A percentile compares a stretch with the other conserved stretches of the same genome.
phyloP scores from a whole-genome alignment of 2,888 invertebrate genomes.

The Mycalesis mineus region DNA sequence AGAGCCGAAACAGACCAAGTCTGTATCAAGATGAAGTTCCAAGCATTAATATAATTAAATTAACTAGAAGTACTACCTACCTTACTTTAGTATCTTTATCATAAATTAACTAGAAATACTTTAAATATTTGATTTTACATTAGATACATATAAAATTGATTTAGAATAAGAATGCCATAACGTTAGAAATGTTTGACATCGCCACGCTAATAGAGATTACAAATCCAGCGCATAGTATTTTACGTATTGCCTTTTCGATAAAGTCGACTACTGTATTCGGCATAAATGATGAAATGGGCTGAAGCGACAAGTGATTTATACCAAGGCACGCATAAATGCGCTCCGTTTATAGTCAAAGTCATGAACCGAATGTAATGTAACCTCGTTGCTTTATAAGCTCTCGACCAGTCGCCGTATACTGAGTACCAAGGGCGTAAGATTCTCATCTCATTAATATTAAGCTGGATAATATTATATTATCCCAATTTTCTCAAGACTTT shows the following conservation, averaged over 20 bases:
- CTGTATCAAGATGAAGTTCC: too few relatives aligned
- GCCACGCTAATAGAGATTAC: neutral
- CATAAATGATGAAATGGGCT: conserved; percentile 21
- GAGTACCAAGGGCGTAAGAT: conserved; percentile 48
- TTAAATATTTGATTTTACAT: too few relatives aligned
- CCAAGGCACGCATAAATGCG: conserved; percentile 27
- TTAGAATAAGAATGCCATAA: neutral
- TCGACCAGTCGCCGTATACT: conserved; percentile 45
- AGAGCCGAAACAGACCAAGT: too few relatives aligned
- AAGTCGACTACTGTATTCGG: conserved; percentile 5
- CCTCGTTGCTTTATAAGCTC: conserved; percentile 52
- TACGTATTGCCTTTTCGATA: conserved; percentile 5
- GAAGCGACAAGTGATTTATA: conserved; percentile 30
- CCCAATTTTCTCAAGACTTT: too few relatives aligned
- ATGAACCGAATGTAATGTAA: conserved; percentile 49
- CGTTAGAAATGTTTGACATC: too few relatives aligned
- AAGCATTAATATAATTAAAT: too few relatives aligned
- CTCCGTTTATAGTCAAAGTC: conserved; percentile 42
- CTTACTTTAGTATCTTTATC: too few relatives aligned
- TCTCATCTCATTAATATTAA: conserved; percentile 39
- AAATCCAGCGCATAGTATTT: neutral
- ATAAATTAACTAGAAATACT: too few relatives aligned
- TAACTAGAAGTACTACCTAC: too few relatives aligned
- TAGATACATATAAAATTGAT: neutral
- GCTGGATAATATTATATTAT: conserved; percentile 27